Conservation (phyloP, 2,113 vertebrate genomes). For the Pitta sordida region DNA sequence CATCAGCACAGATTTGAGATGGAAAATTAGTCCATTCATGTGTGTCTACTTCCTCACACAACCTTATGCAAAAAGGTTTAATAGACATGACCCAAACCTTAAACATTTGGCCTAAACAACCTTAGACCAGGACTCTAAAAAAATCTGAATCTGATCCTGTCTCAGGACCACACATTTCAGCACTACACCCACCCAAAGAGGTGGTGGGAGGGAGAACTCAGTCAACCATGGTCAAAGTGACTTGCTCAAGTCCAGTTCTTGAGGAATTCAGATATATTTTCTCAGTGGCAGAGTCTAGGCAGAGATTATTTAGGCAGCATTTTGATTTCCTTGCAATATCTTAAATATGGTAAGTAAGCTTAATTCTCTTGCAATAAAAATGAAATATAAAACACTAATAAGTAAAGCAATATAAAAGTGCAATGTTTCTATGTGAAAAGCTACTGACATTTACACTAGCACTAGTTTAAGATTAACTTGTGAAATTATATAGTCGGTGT, state of each 20-base stretch:
- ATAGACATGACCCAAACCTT: not conserved
- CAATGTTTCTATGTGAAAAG: not conserved
- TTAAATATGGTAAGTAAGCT: not conserved
- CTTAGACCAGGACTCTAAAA: not conserved
- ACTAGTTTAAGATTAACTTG: not conserved
- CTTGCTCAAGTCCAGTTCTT: not conserved
- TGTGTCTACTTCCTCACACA: not conserved
- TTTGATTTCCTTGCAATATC: not conserved
- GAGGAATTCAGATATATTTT: not conserved
- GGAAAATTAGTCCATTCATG: not conserved
- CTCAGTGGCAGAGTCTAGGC: not conserved
- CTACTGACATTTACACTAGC: not conserved
- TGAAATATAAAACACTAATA: not conserved
- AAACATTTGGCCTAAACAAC: not conserved
- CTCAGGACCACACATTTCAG: not conserved
- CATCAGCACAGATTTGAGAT: not conserved
- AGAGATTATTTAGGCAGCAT: not conserved
- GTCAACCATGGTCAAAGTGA: not conserved
- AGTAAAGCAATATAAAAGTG: not conserved
- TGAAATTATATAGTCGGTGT: not conserved
- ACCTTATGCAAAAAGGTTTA: not conserved
- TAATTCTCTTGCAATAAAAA: not conserved
- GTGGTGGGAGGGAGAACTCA: not conserved
- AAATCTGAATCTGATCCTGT: not conserved
- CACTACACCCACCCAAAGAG: not conserved